Evolutionary conservation across 2,113 vertebrate species (phyloP).

Genomic region (Apus apus): DNA sequence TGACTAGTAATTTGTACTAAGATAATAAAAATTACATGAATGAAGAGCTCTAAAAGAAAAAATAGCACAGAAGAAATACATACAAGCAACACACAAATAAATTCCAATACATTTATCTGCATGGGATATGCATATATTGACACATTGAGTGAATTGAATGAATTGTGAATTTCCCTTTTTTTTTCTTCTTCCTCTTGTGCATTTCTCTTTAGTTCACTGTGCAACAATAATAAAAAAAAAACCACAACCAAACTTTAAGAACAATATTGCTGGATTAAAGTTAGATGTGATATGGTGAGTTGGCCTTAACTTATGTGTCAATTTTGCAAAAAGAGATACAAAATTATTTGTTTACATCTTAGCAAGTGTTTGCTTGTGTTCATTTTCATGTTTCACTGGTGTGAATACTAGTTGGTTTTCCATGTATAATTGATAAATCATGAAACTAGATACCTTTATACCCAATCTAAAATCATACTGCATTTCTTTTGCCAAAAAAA

Average conservation of each 20-base stretch:
- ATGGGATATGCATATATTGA: background rate
- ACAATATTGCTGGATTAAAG: background rate
- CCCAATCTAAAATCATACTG: background rate
- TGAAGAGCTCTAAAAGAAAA: background rate
- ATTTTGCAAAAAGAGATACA: background rate
- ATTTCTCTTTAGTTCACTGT: background rate
- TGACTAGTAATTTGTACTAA: slow-evolving; percentile 44
- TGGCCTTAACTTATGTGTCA: fast-evolving
- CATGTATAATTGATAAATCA: background rate
- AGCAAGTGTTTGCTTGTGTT: background rate
- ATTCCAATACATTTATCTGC: background rate
- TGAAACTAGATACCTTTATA: background rate
- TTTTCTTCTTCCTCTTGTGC: background rate
- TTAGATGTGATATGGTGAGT: background rate
- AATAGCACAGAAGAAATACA: background rate
- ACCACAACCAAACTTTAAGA: background rate
- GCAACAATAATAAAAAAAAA: background rate
- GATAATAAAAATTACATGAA: slow-evolving; percentile 7
- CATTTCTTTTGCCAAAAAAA: background rate
- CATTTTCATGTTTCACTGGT: background rate
- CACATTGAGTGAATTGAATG: background rate
- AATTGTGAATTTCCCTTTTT: background rate
- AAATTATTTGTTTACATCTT: background rate
- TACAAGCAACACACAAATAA: background rate
- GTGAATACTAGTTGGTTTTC: background rate